Percentiles rank a stretch among this genome's conserved stretches.
phyloP scores from a whole-genome alignment of 2,113 vertebrate genomes.

The Lota lota region DNA sequence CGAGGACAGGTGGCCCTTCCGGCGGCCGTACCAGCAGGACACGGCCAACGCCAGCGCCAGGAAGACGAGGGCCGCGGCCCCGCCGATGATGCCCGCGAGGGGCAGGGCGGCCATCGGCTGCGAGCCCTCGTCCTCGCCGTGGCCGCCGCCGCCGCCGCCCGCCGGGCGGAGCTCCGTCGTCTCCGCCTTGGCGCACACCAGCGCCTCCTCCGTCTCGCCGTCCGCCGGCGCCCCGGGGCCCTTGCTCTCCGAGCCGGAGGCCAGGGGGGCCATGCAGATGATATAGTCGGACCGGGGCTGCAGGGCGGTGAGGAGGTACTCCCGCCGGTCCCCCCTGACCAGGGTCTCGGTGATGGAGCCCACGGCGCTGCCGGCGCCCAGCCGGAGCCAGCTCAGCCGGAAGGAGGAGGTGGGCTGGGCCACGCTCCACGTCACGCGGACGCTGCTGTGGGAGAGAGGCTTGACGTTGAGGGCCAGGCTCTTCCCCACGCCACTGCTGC shows the following conservation, averaged over 20 bases:
- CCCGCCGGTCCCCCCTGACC: conserved; percentile 84
- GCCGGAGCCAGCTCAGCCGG: conserved; percentile 87
- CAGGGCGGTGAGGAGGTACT: conserved; percentile 85
- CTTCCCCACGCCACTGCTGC: conserved; percentile 80
- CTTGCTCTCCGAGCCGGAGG: conserved; percentile 73
- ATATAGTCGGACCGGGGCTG: conserved; percentile 87
- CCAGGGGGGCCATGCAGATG: conserved; percentile 88
- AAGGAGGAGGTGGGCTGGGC: conserved; percentile 81
- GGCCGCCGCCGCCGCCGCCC: conserved; percentile 75
- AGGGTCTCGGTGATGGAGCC: conserved; percentile 91
- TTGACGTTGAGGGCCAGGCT: conserved; percentile 85
- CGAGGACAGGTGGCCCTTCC: conserved; percentile 77
- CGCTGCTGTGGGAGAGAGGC: conserved; percentile 83
- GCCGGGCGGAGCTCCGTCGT: conserved; percentile 73
- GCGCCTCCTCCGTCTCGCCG: conserved; percentile 77
- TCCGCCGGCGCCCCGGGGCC: conserved; percentile 68
- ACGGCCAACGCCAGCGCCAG: conserved; percentile 82
- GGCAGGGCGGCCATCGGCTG: conserved; percentile 75
- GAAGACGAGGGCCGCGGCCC: conserved; percentile 83
- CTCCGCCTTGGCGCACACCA: conserved; percentile 88
- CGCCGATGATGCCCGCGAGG: conserved; percentile 84
- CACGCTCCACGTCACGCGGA: conserved; percentile 87
- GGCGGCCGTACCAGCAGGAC: conserved; percentile 86
- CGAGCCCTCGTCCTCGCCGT: conserved; percentile 64
- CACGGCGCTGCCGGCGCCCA: conserved; percentile 80